These are phyloP conservation scores for Proteles cristata DNA, from an alignment of 2,113 vertebrate species.

Conservation along the genomic window DNA sequence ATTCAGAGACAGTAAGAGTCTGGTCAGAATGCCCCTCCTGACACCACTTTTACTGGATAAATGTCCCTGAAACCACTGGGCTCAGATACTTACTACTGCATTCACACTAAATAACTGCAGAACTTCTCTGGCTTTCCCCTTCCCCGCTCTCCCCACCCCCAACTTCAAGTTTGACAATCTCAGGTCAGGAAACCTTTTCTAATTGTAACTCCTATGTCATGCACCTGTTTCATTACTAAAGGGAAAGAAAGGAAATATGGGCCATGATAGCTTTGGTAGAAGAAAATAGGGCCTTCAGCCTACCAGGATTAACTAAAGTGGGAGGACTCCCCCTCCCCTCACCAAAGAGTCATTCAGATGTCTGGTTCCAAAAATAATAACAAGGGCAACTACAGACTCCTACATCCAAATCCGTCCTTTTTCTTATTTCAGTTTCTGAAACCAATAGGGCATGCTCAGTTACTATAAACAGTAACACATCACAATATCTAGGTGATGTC, in stretches of 20 bases:
- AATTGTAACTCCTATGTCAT: background rate
- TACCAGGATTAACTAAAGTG: background rate
- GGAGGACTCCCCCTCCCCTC: background rate
- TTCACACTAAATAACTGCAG: background rate
- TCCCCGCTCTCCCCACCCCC: background rate
- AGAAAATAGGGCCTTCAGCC: background rate
- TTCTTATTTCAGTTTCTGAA: conserved; percentile 8
- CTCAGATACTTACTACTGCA: background rate
- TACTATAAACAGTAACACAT: background rate
- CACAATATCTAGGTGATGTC: background rate
- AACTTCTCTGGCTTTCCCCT: background rate
- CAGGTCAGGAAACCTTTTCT: background rate
- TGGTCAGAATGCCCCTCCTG: background rate
- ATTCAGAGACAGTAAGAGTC: background rate
- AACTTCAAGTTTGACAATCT: background rate
- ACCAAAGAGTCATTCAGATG: background rate
- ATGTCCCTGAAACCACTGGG: background rate
- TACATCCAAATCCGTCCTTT: background rate
- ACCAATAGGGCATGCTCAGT: background rate
- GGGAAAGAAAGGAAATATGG: background rate
- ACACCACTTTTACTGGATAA: background rate
- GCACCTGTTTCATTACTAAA: background rate
- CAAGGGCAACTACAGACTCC: background rate
- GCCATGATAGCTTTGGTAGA: background rate
- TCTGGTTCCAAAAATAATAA: background rate